Evolutionary conservation across 2,113 vertebrate genomes (phyloP).

Genomic region (Typhlomys cinereus): DNA sequence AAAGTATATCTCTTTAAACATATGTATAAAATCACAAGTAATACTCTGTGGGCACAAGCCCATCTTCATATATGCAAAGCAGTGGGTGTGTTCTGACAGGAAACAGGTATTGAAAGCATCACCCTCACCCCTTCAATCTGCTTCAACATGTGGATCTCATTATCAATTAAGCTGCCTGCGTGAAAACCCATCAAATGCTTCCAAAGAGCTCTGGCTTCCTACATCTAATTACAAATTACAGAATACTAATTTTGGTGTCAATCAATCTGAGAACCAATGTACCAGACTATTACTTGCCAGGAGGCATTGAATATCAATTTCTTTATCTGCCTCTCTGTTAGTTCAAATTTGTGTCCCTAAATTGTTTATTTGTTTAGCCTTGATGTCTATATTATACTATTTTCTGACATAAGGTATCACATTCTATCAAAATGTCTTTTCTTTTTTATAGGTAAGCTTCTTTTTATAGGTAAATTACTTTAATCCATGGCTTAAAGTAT

Average conservation of each 20-base stretch:
- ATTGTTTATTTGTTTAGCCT: neutral
- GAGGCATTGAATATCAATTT: conserved; percentile 67
- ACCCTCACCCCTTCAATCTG: conserved; percentile 52
- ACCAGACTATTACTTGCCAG: conserved; percentile 51
- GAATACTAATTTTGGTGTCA: conserved; percentile 81
- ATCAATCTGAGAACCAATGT: conserved; percentile 76
- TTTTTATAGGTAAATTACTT: neutral
- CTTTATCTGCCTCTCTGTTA: conserved; percentile 47
- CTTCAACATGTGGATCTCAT: conserved; percentile 73
- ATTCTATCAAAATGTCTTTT: conserved; percentile 40
- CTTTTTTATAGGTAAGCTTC: neutral
- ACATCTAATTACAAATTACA: conserved; percentile 80
- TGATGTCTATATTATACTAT: neutral
- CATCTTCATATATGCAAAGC: conserved; percentile 27
- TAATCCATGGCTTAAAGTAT: neutral
- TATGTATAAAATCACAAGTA: neutral
- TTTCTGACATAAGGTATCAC: conserved; percentile 30
- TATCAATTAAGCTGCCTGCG: conserved; percentile 69
- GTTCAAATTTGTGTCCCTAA: neutral
- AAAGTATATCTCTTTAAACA: neutral
- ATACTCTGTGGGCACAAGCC: neutral
- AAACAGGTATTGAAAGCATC: conserved; percentile 30
- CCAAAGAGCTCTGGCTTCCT: conserved; percentile 79
- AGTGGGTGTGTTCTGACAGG: conserved; percentile 51
- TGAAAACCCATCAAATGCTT: conserved; percentile 77